These are phyloP conservation scores for Salminus brasiliensis DNA, from an alignment of 2,113 vertebrate species.

Conservation along the genomic window DNA sequence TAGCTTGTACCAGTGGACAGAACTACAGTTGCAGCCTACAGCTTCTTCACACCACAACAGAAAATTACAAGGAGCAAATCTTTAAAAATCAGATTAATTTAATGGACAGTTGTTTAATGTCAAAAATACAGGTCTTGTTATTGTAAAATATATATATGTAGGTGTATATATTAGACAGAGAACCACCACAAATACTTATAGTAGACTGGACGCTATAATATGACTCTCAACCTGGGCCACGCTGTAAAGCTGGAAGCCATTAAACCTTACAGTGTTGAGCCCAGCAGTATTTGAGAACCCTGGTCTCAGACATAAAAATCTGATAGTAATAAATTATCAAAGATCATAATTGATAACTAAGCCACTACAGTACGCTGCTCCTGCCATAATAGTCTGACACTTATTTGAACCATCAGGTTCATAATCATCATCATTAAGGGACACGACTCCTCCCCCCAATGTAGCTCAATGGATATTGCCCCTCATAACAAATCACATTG, in stretches of 20 bases:
- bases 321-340: neutral
- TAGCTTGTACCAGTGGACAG: neutral
- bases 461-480: neutral
- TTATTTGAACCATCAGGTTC: neutral
- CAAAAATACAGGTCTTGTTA: constrained; percentile 73
- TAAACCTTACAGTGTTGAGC: neutral
- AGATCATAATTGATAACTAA: no score
- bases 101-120: constrained; percentile 64
- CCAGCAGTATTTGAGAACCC: neutral
- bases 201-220: neutral
- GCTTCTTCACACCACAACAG: neutral
- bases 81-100: constrained; percentile 71
- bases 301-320: neutral
- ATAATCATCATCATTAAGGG: neutral
- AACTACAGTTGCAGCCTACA: neutral
- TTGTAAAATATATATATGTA: constrained; percentile 71
- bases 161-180: constrained; percentile 28
- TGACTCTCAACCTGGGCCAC: neutral
- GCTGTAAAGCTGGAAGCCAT: neutral
- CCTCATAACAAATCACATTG: neutral
- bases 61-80: neutral
- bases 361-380: neutral
- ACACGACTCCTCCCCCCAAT: no score
- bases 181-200: constrained; percentile 2
- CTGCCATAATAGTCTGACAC: neutral